A percentile compares a stretch with the other conserved stretches of the same genome.
These are phyloP conservation scores for Andrena marginata DNA, from an alignment of 2,888 invertebrate genomes.

Conservation along the genomic window DNA sequence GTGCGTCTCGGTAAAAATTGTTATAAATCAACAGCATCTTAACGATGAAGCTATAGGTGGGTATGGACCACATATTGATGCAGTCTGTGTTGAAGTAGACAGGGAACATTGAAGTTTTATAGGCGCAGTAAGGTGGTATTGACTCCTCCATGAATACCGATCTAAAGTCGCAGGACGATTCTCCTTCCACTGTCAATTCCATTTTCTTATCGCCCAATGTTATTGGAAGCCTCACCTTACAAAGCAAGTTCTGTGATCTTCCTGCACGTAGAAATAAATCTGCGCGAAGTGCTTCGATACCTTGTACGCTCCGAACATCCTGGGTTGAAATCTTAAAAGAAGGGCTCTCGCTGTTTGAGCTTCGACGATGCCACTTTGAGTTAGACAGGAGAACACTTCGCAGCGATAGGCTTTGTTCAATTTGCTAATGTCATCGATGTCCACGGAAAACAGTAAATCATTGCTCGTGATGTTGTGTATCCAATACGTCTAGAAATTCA, in stretches of 20 bases:
- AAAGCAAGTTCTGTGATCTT: slow-evolving; percentile 2
- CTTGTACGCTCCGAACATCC: slow-evolving; percentile 79
- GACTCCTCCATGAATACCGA: neutral
- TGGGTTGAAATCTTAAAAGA: slow-evolving; percentile 84
- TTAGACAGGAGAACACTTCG: slow-evolving; percentile 81
- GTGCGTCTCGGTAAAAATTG: slow-evolving; percentile 75
- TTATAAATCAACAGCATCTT: slow-evolving; percentile 84
- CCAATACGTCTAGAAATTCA: slow-evolving; percentile 81
- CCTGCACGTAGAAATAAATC: neutral
- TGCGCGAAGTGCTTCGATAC: slow-evolving; percentile 67
- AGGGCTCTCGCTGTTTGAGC: slow-evolving; percentile 77
- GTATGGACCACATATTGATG: slow-evolving; percentile 78
- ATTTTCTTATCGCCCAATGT: slow-evolving; percentile 45
- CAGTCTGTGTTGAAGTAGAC: slow-evolving; percentile 81
- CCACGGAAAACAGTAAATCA: slow-evolving; percentile 76
- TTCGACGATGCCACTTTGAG: slow-evolving; percentile 77
- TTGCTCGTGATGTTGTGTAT: slow-evolving; percentile 82
- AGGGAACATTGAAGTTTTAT: slow-evolving; percentile 41
- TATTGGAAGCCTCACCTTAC: slow-evolving; percentile 46
- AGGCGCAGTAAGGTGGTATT: slow-evolving; percentile 29
- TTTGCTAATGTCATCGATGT: slow-evolving; percentile 70
- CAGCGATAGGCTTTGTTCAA: slow-evolving; percentile 78
- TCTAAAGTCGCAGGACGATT: slow-evolving; percentile 38
- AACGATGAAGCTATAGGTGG: slow-evolving; percentile 78
- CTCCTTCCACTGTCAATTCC: slow-evolving; percentile 51